Percentiles rank a stretch among this genome's conserved stretches.
These are phyloP conservation scores for Acanthornis magna DNA, from an alignment of 2,797 vertebrate species.

Conservation along the genomic window DNA sequence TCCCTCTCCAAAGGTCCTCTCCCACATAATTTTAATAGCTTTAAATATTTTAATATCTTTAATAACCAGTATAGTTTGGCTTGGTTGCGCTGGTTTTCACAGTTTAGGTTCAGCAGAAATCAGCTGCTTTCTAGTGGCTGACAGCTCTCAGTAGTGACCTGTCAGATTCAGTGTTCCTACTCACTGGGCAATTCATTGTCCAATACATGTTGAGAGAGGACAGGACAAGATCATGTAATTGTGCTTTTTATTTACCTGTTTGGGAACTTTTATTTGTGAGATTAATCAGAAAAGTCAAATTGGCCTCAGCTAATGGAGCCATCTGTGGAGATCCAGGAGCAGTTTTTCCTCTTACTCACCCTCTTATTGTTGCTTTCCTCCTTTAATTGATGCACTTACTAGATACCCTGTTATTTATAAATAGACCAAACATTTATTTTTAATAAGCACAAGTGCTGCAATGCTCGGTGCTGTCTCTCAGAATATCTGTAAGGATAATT, in stretches of 20 bases:
- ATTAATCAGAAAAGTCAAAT: background rate
- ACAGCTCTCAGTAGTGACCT: background rate
- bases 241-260: background rate
- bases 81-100: background rate
- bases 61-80: background rate
- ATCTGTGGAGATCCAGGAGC: background rate
- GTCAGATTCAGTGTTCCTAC: background rate
- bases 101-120: background rate
- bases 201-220: background rate
- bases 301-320: background rate
- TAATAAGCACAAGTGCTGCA: background rate
- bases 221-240: background rate
- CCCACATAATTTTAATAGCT: background rate
- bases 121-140: background rate
- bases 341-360: background rate
- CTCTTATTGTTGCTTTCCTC: background rate
- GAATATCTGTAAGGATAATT: background rate
- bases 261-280: background rate
- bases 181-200: background rate
- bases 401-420: background rate
- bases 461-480: background rate
- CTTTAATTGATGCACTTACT: background rate
- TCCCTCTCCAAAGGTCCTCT: background rate
- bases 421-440: constrained; percentile 28
- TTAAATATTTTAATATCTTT: too few species aligned